Conservation (phyloP, 37 sponge, comb jelly and placozoan genomes). For the Haliclona indistincta region DNA sequence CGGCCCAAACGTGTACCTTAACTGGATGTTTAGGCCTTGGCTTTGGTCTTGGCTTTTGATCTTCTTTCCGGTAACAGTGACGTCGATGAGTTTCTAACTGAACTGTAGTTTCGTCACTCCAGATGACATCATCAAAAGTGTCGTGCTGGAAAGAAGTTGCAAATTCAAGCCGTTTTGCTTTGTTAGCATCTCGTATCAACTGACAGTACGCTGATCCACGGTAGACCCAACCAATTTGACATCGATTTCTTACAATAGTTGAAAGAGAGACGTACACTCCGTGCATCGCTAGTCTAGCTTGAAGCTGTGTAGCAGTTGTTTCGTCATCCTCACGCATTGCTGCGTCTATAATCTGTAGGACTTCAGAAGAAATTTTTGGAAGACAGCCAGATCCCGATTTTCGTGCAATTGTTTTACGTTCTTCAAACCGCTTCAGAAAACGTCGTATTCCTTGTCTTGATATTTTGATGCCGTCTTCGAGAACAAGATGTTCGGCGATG, state of each 20-base stretch:
- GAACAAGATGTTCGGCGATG: too few relatives aligned
- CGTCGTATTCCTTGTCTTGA: too few relatives aligned
- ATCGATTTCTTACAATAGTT: slow-evolving; percentile 7
- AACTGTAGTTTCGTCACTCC: slow-evolving; percentile 39
- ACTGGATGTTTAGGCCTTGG: too few relatives aligned
- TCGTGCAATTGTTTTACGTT: too few relatives aligned
- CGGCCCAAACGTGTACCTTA: too few relatives aligned
- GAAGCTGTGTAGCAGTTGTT: too few relatives aligned
- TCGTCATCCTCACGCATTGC: slow-evolving; percentile 24
- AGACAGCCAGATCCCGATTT: too few relatives aligned
- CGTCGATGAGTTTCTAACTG: slow-evolving; percentile 32
- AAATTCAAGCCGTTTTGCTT: slow-evolving; percentile 10
- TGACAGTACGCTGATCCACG: slow-evolving; percentile 39
- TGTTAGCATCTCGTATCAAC: slow-evolving; percentile 28
- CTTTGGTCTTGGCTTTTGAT: slow-evolving; percentile 18
- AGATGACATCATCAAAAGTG: slow-evolving; percentile 25
- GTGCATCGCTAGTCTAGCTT: too few relatives aligned
- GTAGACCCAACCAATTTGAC: slow-evolving; percentile 23
- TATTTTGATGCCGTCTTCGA: too few relatives aligned
- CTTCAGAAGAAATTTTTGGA: too few relatives aligned
- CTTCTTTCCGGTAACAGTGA: slow-evolving; percentile 12
- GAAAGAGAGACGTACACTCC: slow-evolving; percentile 6
- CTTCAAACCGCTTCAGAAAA: too few relatives aligned
- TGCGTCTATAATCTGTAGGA: not conserved
- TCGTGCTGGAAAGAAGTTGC: not conserved